Base-by-base conservation (phyloP, 2,797 vertebrate species). In the Huso huso region DNA sequence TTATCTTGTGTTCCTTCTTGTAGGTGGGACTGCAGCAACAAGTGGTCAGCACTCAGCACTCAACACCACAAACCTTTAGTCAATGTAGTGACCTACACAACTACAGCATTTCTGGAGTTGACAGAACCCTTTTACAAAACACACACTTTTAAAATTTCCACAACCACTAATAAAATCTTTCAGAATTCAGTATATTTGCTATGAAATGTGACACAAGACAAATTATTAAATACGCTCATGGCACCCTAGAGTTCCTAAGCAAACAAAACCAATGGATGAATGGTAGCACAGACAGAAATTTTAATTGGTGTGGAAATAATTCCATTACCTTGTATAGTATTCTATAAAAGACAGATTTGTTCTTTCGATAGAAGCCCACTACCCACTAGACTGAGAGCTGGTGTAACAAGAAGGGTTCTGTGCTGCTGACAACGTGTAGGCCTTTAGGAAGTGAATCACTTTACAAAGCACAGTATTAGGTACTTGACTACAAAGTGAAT, bases 381-480 rank as follows among this genome's bases (percentile, higher is more conserved):
- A 4, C 23, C 23, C 23, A 37, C 23, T 37, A 37, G 23, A 0
- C 2, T 37, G 23, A 37, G 23, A 37, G 23, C 23, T 37, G 23
- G 23, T 37, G 23, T 37, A 37, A 37, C 23, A 37, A 37, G 23
- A 4, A 37, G 4, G 23, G 23, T 37, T 37, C 23, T 37, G 23
- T 37, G 23, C 23, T 37, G 23, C 23, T 37, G 79, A 65, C 73
- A 86, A 83, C 84, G 79, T 89, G 23, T 37, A 37, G 23, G 23
- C 4, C 23, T 37, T 37, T 3, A 37, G 23, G 75, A 83, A 79
- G 71, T 73, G 60, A 3, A 67, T 11, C 4, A 78, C 78, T 67
- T 11, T 4, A 90, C 84, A 89, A 84, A 83, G 55, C 66, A 70
- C 74, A 6, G 81, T 82, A 87, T 88, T 88, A 85, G 87, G 83